Evolutionary conservation across 2,113 vertebrate species (phyloP).

Genomic region (Trachemys scripta): DNA sequence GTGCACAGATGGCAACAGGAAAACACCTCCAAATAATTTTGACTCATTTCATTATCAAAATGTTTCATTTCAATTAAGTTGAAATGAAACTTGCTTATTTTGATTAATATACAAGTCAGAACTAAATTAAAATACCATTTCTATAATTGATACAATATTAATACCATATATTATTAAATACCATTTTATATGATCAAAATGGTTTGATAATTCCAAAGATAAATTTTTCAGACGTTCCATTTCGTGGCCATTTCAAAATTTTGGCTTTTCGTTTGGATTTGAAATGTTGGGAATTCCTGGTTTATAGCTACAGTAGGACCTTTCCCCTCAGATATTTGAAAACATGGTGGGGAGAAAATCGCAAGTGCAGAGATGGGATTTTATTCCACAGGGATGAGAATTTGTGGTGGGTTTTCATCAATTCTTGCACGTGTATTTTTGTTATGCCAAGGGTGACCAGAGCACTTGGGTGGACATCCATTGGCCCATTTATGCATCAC

Average conservation of each 20-base stretch:
- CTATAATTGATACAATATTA: background rate
- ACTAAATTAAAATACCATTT: background rate
- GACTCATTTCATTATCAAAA: background rate
- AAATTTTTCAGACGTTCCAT: background rate
- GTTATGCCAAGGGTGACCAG: background rate
- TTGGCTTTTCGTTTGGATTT: background rate
- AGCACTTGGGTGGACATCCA: background rate
- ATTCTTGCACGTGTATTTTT: background rate
- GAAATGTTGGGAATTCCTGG: background rate
- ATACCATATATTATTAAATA: background rate
- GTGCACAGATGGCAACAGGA: too few species aligned
- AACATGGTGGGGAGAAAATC: background rate
- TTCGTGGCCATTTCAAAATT: background rate
- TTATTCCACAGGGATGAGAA: background rate
- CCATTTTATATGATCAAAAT: background rate
- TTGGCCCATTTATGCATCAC: background rate
- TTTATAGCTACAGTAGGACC: background rate
- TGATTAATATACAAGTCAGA: background rate
- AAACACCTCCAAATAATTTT: background rate
- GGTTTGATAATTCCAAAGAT: background rate
- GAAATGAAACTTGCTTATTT: background rate
- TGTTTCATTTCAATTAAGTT: background rate
- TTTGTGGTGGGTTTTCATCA: background rate
- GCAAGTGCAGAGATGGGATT: background rate
- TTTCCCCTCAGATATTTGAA: background rate